These are phyloP conservation scores for Corythaeola cristata DNA, from an alignment of 2,113 vertebrate species.

Conservation along the genomic window DNA sequence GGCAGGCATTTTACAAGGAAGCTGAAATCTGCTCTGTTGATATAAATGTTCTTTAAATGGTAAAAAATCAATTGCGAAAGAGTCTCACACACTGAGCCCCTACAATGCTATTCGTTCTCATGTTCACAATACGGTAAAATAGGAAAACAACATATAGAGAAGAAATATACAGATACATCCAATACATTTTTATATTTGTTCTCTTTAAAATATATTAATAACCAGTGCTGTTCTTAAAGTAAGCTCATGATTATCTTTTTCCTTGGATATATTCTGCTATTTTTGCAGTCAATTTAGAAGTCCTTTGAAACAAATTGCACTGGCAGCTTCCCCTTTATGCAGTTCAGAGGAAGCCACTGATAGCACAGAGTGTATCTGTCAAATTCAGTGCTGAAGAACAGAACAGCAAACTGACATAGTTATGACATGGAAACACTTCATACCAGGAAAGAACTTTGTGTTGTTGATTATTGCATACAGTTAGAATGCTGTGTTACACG, in stretches of 20 bases:
- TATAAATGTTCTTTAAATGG: neutral
- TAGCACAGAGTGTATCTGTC: neutral
- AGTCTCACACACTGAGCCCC: neutral
- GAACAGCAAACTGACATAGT: neutral
- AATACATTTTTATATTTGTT: neutral
- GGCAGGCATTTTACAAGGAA: neutral
- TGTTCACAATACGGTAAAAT: neutral
- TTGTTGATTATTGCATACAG: neutral
- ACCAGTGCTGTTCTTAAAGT: neutral
- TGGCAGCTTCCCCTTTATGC: neutral
- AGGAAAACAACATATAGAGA: neutral
- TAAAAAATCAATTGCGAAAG: neutral
- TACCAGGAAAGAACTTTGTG: neutral
- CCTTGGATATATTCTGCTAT: neutral
- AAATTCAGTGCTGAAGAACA: neutral
- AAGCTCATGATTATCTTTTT: neutral
- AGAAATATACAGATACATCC: neutral
- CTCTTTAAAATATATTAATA: neutral
- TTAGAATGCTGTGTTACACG: neutral
- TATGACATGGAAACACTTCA: neutral
- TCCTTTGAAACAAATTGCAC: neutral
- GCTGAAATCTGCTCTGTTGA: neutral
- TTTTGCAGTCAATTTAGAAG: neutral
- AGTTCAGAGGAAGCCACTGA: neutral
- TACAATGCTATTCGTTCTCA: neutral